These are phyloP conservation scores for Gallinago solitaria DNA, from an alignment of 2,797 vertebrate genomes.

Conservation along the genomic window DNA sequence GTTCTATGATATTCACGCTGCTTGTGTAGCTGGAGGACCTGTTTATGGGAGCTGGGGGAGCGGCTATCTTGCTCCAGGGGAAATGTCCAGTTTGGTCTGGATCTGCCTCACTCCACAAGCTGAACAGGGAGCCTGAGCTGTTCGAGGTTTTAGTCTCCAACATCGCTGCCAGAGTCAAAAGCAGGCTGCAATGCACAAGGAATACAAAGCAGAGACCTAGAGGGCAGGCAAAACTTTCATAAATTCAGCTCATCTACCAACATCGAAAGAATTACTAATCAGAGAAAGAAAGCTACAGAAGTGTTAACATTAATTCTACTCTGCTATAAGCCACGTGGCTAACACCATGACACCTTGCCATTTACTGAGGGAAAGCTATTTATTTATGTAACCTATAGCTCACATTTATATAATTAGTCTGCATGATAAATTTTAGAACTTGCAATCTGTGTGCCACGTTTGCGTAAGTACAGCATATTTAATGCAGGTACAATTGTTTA, in stretches of 20 bases:
- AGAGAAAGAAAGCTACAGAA: constrained; percentile 49
- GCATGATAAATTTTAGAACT: constrained; percentile 57
- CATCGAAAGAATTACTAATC: constrained; percentile 68
- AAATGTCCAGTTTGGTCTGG: not conserved
- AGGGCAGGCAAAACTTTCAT: constrained; percentile 54
- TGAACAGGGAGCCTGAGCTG: not conserved
- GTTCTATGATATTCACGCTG: not conserved
- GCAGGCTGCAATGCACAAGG: constrained; percentile 26
- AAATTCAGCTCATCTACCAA: constrained; percentile 67
- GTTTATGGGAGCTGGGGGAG: not conserved
- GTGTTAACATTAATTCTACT: constrained; percentile 73
- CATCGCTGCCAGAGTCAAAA: constrained; percentile 28
- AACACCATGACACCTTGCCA: constrained; percentile 44
- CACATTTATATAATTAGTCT: constrained; percentile 74
- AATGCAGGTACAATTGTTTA: constrained; percentile 56
- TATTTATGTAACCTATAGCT: constrained; percentile 70
- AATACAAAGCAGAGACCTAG: constrained; percentile 61
- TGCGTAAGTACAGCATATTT: constrained; percentile 48
- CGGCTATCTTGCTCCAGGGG: not conserved
- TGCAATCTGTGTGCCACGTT: constrained; percentile 44
- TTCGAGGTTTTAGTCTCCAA: not conserved
- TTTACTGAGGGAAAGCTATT: constrained; percentile 69
- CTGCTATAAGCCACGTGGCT: constrained; percentile 50
- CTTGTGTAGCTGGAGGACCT: not conserved
- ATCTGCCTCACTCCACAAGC: not conserved